These are phyloP conservation scores for Ferrisia virgata DNA, from an alignment of 2,888 invertebrate genomes.

Conservation along the genomic window DNA sequence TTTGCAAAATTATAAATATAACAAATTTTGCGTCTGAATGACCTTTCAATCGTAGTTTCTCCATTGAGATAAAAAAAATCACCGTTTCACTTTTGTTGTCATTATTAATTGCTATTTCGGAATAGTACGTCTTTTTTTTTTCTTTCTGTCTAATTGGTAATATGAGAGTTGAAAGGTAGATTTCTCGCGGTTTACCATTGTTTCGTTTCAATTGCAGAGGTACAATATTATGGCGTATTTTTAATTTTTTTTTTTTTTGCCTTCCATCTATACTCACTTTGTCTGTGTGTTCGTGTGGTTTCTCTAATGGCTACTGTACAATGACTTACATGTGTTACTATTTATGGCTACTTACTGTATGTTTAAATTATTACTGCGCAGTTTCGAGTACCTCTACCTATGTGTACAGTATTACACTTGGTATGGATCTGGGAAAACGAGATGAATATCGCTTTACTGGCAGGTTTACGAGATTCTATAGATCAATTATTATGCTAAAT, in stretches of 20 bases:
- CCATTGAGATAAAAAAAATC: neutral
- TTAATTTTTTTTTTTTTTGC: neutral
- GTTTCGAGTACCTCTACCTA: neutral
- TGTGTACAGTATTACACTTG: no score
- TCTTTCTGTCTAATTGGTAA: neutral
- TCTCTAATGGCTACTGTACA: neutral
- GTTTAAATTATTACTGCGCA: neutral
- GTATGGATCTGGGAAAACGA: neutral
- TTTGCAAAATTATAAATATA: neutral
- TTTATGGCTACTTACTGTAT: neutral
- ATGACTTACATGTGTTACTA: neutral
- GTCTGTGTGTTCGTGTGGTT: neutral
- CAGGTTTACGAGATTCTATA: neutral
- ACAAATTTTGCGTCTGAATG: neutral
- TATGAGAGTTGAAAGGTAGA: neutral
- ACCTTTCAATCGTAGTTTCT: neutral
- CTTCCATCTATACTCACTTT: neutral
- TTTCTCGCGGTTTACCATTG: slow-evolving; percentile 17
- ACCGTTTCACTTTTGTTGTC: neutral
- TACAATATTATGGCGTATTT: neutral
- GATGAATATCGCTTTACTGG: neutral
- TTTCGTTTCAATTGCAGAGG: no score
- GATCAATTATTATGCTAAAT: neutral
- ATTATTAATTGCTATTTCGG: neutral
- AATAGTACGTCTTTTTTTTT: neutral